Percentiles rank a stretch among this genome's conserved stretches.
Evolutionary conservation across 1,140 invertebrate genomes (phyloP).

Genomic region (Halictus rubicundus): DNA sequence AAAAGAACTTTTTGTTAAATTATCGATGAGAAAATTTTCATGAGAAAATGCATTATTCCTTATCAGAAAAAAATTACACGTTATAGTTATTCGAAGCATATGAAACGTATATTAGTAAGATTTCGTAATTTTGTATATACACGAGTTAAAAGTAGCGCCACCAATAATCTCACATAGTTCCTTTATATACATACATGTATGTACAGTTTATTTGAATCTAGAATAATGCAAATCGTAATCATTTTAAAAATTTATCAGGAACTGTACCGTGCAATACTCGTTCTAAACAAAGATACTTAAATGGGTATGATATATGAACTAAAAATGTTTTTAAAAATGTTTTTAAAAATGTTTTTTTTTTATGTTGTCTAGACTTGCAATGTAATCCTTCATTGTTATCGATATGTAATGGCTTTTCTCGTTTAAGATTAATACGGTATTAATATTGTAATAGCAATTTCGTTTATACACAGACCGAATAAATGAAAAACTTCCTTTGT

Average conservation of each 20-base stretch:
- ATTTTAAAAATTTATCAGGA: constrained; percentile 22
- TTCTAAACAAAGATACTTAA: constrained; percentile 3
- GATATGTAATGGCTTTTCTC: constrained; percentile 1
- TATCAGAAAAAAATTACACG: neutral
- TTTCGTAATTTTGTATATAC: neutral
- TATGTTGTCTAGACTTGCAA: neutral
- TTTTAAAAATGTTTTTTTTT: too few species aligned
- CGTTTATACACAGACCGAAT: neutral
- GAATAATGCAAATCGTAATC: constrained; percentile 15
- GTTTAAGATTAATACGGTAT: neutral
- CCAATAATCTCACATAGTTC: neutral
- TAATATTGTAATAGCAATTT: neutral
- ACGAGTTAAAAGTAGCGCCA: neutral
- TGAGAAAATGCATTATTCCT: neutral
- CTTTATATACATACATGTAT: neutral
- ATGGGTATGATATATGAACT: neutral
- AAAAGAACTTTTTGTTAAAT: neutral
- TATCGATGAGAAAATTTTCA: neutral
- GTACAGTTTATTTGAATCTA: neutral
- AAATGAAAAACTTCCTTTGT: neutral
- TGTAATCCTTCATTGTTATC: neutral
- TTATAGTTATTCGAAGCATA: constrained; percentile 6
- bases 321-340: neutral
- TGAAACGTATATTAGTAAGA: too few species aligned
- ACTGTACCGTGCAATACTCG: constrained; percentile 24